phyloP scores from a whole-genome alignment of 2,113 vertebrate species.

The Seriola dumerili region DNA sequence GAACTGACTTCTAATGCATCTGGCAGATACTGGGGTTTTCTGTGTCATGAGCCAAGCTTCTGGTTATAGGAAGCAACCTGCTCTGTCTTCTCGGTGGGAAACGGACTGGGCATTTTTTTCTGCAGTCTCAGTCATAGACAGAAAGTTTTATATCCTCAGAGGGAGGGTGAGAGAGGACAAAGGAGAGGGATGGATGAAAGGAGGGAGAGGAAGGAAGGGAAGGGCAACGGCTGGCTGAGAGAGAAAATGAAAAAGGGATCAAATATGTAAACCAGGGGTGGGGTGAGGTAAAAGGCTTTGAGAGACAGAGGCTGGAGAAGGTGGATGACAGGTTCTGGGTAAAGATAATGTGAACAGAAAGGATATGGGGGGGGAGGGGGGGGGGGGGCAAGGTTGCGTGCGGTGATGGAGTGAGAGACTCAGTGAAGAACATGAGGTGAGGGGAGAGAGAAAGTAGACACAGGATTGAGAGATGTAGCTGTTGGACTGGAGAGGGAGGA shows the following conservation, averaged over 20 bases:
- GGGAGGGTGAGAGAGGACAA: slow-evolving; percentile 53
- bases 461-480: background rate
- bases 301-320: background rate
- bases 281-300: slow-evolving; percentile 18
- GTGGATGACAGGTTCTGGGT: background rate
- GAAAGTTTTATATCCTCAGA: slow-evolving; percentile 63
- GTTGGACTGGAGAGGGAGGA: slow-evolving; percentile 20
- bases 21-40: slow-evolving; percentile 28
- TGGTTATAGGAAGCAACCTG: slow-evolving; percentile 58
- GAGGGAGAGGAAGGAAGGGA: background rate
- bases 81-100: slow-evolving; percentile 29
- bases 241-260: slow-evolving; percentile 6
- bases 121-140: slow-evolving; percentile 30
- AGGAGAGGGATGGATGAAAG: slow-evolving; percentile 4
- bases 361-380: background rate
- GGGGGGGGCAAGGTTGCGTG: slow-evolving; percentile 9
- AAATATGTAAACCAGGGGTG: background rate
- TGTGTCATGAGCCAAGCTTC: slow-evolving; percentile 40
- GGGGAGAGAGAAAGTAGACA: slow-evolving; percentile 5
- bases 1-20: slow-evolving; percentile 38
- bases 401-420: slow-evolving; percentile 14
- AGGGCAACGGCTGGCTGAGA: background rate
- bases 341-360: slow-evolving; percentile 21
- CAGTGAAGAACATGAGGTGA: slow-evolving; percentile 23
- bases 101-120: slow-evolving; percentile 25